These are phyloP conservation scores for Marmota monax DNA, from an alignment of 2,113 vertebrate species.

Conservation along the genomic window DNA sequence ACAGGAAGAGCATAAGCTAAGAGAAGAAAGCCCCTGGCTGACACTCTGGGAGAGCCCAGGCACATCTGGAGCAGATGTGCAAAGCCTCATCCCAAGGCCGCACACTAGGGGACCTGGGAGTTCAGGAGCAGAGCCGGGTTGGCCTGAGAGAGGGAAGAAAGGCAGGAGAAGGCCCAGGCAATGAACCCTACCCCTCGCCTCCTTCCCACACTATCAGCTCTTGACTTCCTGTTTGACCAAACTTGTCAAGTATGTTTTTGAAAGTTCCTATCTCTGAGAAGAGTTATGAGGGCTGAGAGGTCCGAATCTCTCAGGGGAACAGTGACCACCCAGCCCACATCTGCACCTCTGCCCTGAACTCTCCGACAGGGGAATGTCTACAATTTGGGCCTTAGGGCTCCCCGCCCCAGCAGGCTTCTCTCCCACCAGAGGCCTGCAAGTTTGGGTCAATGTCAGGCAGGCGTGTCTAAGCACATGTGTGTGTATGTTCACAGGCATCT, in stretches of 20 bases:
- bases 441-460: background rate
- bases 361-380: background rate
- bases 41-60: background rate
- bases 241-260: conserved; percentile 69
- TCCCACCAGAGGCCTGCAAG: background rate
- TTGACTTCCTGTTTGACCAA: conserved; percentile 72
- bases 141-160: background rate
- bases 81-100: background rate
- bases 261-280: conserved; percentile 71
- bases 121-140: background rate
- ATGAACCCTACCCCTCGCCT: background rate
- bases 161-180: background rate
- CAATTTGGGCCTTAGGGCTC: background rate
- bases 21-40: background rate
- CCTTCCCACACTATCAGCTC: conserved; percentile 64
- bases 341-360: conserved; percentile 26
- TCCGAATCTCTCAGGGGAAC: background rate
- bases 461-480: accelerated
- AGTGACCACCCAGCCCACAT: conserved; percentile 36
- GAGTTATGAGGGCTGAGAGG: conserved; percentile 53
- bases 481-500: background rate
- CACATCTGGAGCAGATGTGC: background rate
- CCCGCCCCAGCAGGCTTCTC: background rate
- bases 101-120: background rate
- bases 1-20: background rate